These are phyloP conservation scores for Calephelis virginiensis DNA, from an alignment of 1,140 invertebrate genomes.

Conservation along the genomic window DNA sequence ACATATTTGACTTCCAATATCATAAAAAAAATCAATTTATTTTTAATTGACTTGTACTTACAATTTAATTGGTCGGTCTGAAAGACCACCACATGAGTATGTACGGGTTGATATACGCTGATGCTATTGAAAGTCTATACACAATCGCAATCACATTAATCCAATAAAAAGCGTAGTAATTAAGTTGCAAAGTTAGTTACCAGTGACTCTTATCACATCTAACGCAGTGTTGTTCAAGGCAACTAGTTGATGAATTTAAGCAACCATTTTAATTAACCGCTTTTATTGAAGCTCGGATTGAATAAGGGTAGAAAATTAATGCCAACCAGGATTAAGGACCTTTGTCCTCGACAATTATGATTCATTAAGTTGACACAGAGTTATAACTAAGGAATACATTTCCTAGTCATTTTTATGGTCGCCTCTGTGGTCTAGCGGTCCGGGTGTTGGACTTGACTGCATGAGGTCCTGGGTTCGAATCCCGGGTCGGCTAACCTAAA, in stretches of 20 bases:
- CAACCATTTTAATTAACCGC: conserved; percentile 9
- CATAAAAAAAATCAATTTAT: too few species aligned
- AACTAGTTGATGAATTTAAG: conserved; percentile 10
- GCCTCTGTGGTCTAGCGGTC: too few species aligned
- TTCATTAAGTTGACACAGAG: conserved; percentile 7
- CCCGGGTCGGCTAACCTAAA: too few species aligned
- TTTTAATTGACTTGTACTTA: too few species aligned
- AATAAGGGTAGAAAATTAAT: conserved; percentile 11
- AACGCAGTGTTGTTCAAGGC: neutral
- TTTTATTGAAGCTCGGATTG: conserved; percentile 12
- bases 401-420: too few species aligned
- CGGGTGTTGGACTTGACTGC: too few species aligned
- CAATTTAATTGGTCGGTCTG: too few species aligned
- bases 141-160: neutral
- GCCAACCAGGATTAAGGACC: conserved; percentile 2
- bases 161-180: neutral
- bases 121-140: too few species aligned
- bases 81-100: too few species aligned
- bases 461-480: too few species aligned
- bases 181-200: neutral
- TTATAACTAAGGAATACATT: neutral
- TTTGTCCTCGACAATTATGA: conserved; percentile 12
- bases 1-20: too few species aligned
- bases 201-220: neutral
- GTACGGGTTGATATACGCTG: too few species aligned